Evolutionary conservation across 2,797 vertebrate species (phyloP), one percentile per base, ranked within the genome.

Genomic region (Betta splendens): DNA sequence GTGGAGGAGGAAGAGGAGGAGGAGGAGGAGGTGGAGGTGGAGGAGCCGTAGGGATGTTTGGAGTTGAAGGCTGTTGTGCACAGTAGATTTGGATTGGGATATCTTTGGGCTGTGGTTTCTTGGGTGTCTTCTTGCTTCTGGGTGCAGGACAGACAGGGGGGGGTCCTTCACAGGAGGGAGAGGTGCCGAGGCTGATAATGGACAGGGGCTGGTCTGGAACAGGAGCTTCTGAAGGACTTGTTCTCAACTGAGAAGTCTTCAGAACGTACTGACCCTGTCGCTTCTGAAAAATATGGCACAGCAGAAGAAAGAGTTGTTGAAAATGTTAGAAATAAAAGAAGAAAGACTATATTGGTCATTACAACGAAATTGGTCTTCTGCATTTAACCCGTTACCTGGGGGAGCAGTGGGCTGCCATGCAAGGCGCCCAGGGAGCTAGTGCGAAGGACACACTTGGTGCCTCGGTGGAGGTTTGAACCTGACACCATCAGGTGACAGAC

Each of bases 201-300:
- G 78, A 84, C 10, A 64, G 69, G 0, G 81, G 86, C 33, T 89
- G 87, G 8, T 81, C 69, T 8, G 83, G 56, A 51, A 51, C 56
- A 1, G 51, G 64, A 55, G 33, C 47, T 8, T 22, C 58, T 12
- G 68, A 8, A 0, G 73, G 7, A 35, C 72, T 77, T 60, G 32
- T 56, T 43, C 67, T 90, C 17, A 85, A 77, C 29, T 40, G 29
- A 62, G 93, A 87, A 0, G 90, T 90, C 78, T 94, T 95, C 64
- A 89, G 58, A 63, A 92, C 80, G 72, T 92, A 89, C 18, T 86
- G 92, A 22, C 91, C 89, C 6, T 86, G 92, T 32, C 89, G 85
- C 65, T 91, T 95, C 95, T 75, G 52, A 87, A 12, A 50, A 8
- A 39, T 23, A 64, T 0, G 40, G 9, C 4, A 40, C 15, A 26